Base-by-base conservation (phyloP, 92 coral and sea anemone genomes). In the Chrysogorgia sp. region DNA sequence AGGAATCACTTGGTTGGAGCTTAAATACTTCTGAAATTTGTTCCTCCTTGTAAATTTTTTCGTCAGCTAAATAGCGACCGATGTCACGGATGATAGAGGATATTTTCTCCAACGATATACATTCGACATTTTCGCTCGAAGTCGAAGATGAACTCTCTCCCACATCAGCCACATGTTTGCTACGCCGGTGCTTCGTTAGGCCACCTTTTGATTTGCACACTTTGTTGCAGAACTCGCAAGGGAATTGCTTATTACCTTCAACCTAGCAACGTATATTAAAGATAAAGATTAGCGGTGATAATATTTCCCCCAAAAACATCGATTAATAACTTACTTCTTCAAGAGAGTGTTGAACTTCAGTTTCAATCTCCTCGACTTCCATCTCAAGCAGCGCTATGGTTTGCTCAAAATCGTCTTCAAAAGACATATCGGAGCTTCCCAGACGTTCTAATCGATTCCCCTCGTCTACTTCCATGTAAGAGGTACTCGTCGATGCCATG, bases 181-280 rank as follows among this genome's bases (percentile, higher is more conserved):
- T 52, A 5, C 59, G 21, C 7, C 31, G 40, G 37, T 63, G 70
- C 31, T 34, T 63, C 40, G 70, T 63, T 1, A 30, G 70, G 15
- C 70, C 70, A 26, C 70, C 70, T 34, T 63, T 26, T 12, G 70
- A 63, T 33, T 63, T 63, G 70, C 70, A 63, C 24, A 63, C 40
- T 63, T 63, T 63, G 19, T 63, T 41, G 40, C 70, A 63, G 13
- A 63, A 29, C 3, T 34, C 70, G 9, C 70, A 63, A 30, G 70
- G 70, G 70, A 63, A 66, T 37, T 66, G 74, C 32, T 34, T 34
- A 35, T 66, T 66, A 29, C 74, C 74, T 66, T 66, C 52, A 24
- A 66, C 74, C 74, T 66, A 62, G 68, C 24, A 20, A 25, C 19
- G 15, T 12, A 62, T 7, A 62, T 28, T 32, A 20, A 22, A 37